A percentile compares a stretch with the other conserved stretches of the same genome.
phyloP scores from a whole-genome alignment of 2,113 vertebrate genomes.

The Peromyscus leucopus region DNA sequence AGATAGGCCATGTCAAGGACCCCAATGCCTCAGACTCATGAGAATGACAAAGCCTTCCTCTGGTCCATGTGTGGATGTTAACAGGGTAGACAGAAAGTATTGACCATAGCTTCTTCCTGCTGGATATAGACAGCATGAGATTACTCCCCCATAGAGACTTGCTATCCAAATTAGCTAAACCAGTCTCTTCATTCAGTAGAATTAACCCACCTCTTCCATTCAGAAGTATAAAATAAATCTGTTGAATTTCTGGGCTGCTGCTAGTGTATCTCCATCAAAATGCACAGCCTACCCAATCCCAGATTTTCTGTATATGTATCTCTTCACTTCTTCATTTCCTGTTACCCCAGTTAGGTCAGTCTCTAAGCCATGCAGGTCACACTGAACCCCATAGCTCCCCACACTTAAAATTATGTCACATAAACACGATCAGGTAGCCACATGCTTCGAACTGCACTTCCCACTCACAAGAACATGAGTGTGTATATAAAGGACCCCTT shows the following conservation, averaged over 20 bases:
- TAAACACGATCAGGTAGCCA: background rate
- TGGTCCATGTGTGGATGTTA: background rate
- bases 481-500: background rate
- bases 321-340: background rate
- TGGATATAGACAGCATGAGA: background rate
- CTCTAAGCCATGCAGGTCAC: background rate
- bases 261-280: background rate
- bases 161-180: background rate
- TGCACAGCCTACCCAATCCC: background rate
- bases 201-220: background rate
- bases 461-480: background rate
- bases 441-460: background rate
- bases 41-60: background rate
- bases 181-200: background rate
- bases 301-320: background rate
- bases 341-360: background rate
- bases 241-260: background rate
- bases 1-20: background rate
- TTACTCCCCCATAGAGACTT: background rate
- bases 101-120: background rate
- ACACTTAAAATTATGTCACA: conserved; percentile 8
- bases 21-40: background rate
- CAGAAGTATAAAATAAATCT: background rate
- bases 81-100: background rate
- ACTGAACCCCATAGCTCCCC: background rate